Evolutionary conservation across 2,797 vertebrate species (phyloP).

Genomic region (Gephyroberyx darwinii): DNA sequence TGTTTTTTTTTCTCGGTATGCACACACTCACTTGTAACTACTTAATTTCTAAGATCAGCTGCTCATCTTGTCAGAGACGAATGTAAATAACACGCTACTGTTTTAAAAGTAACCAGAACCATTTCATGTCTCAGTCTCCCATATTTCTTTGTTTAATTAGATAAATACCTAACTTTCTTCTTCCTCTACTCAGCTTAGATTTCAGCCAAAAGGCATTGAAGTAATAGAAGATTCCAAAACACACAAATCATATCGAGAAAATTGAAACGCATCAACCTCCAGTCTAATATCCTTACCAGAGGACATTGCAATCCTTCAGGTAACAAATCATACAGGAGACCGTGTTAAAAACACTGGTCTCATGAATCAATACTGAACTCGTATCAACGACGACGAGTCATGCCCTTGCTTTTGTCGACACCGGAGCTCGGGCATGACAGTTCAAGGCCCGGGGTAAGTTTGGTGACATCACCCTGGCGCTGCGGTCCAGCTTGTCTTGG

Average conservation of each 20-base stretch:
- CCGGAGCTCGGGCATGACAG: constrained; percentile 42
- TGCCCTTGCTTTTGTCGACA: constrained; percentile 58
- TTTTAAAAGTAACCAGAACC: constrained; percentile 42
- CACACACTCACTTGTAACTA: constrained; percentile 51
- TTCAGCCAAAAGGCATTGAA: background rate
- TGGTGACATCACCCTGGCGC: constrained; percentile 72
- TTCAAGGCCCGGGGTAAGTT: constrained; percentile 45
- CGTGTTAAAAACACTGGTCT: constrained; percentile 14
- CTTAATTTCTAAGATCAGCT: constrained; percentile 52
- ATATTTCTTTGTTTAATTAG: background rate
- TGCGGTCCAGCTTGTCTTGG: constrained; percentile 33
- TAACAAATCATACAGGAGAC: constrained; percentile 16
- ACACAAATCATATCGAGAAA: background rate
- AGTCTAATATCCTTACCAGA: background rate
- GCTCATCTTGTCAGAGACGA: constrained; percentile 41
- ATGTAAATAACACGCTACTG: constrained; percentile 52
- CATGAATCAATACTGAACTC: constrained; percentile 42
- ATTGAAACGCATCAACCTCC: background rate
- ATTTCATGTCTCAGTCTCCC: background rate
- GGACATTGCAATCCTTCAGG: background rate
- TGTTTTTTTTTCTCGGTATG: constrained; percentile 27
- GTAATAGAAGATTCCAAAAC: background rate
- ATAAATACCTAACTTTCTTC: background rate
- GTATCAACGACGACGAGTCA: constrained; percentile 31
- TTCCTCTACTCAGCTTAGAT: background rate